Conservation (phyloP, 2,888 invertebrate species). For the Ectropis crepuscularia region DNA sequence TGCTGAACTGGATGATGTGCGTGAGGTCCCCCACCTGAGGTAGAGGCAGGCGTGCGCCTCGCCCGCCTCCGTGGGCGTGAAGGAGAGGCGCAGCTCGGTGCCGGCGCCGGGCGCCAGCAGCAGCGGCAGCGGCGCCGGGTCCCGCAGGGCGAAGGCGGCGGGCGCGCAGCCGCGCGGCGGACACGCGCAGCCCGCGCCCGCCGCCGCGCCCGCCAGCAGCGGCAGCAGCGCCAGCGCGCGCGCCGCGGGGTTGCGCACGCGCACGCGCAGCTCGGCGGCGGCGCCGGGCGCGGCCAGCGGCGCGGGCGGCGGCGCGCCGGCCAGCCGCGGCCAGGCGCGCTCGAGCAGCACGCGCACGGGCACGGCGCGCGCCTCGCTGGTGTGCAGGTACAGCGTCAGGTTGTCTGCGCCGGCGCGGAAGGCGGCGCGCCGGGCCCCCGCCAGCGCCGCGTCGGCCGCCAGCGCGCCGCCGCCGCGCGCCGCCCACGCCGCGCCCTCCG, state of each 20-base stretch:
- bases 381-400: background rate
- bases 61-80: conserved; percentile 71
- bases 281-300: conserved; percentile 60
- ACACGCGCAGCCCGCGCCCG: conserved; percentile 89
- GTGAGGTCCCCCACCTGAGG: conserved; percentile 59
- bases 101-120: conserved; percentile 85
- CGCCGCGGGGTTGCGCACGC: conserved; percentile 89
- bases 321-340: conserved; percentile 28
- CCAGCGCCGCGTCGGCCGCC: conserved; percentile 43
- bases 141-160: conserved; percentile 55
- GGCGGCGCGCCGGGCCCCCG: conserved; percentile 40
- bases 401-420: conserved; percentile 73
- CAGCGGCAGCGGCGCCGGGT: conserved; percentile 57
- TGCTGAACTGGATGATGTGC: no score
- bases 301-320: conserved; percentile 20
- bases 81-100: conserved; percentile 74
- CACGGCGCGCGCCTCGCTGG: conserved; percentile 54
- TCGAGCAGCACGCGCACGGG: conserved; percentile 64
- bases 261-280: conserved; percentile 86
- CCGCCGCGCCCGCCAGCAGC: conserved; percentile 77
- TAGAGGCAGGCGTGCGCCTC: conserved; percentile 80
- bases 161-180: conserved; percentile 76
- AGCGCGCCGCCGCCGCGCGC: conserved; percentile 36
- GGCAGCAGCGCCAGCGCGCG: conserved; percentile 87
- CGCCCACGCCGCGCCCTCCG: conserved; percentile 56